Evolutionary conservation across 2,113 vertebrate species (phyloP).

Genomic region (Nothobranchius furzeri): DNA sequence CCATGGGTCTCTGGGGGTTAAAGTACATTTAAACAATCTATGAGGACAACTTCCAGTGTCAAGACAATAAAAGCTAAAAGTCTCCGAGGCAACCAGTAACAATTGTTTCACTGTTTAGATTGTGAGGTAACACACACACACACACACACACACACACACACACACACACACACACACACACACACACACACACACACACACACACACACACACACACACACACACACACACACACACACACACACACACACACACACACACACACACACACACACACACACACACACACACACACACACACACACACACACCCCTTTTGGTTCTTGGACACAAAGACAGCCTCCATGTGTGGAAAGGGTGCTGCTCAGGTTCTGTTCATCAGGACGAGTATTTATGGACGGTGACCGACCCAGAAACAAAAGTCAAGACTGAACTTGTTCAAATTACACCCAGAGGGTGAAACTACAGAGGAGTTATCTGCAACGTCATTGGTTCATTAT

Average conservation of each 20-base stretch:
- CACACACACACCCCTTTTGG: not conserved
- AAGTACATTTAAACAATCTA: not conserved
- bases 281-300: not conserved
- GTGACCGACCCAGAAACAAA: constrained; percentile 30
- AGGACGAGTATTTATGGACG: constrained; percentile 40
- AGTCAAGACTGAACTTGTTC: not conserved
- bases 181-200: not conserved
- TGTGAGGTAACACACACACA: not conserved
- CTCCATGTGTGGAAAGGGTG: not conserved
- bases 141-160: not conserved
- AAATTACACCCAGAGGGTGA: not conserved
- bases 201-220: not conserved
- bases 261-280: not conserved
- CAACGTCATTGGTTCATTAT: not conserved
- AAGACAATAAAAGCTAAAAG: not conserved
- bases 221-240: not conserved
- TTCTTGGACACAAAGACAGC: constrained; percentile 1
- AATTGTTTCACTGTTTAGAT: constrained; percentile 1
- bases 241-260: not conserved
- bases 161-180: not conserved
- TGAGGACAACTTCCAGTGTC: not conserved
- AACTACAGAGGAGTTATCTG: not conserved
- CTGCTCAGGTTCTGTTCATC: constrained; percentile 13
- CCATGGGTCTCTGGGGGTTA: no score
- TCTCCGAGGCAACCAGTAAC: not conserved